Evolutionary conservation across 2,113 vertebrate genomes (phyloP).

Genomic region (Seriola rivoliana): DNA sequence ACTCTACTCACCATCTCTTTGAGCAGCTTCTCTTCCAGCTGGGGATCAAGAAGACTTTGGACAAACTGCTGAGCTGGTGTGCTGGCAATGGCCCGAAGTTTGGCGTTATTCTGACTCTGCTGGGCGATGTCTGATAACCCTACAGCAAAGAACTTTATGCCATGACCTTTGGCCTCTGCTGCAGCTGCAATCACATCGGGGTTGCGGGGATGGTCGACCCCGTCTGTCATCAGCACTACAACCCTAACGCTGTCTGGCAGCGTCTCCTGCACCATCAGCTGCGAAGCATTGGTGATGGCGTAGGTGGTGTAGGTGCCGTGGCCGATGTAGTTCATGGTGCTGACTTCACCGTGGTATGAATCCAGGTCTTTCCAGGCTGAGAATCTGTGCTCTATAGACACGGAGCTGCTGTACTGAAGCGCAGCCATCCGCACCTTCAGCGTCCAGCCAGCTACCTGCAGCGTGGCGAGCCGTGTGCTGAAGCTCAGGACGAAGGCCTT

Average conservation of each 20-base stretch:
- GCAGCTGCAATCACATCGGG: conserved; percentile 85
- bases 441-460: conserved; percentile 78
- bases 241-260: conserved; percentile 81
- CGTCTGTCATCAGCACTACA: conserved; percentile 90
- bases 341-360: conserved; percentile 85
- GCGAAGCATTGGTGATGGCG: conserved; percentile 89
- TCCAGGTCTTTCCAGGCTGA: conserved; percentile 86
- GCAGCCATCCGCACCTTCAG: conserved; percentile 85
- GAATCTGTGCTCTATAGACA: conserved; percentile 87
- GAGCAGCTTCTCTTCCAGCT: conserved; percentile 82
- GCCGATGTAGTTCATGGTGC: conserved; percentile 87
- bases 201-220: conserved; percentile 89
- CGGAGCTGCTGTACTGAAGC: conserved; percentile 92
- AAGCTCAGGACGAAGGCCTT: conserved; percentile 87
- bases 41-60: conserved; percentile 85
- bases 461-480: conserved; percentile 82
- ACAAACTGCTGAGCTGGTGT: conserved; percentile 80
- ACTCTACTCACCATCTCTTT: conserved; percentile 82
- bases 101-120: conserved; percentile 82
- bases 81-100: conserved; percentile 88
- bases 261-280: conserved; percentile 86
- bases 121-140: conserved; percentile 83
- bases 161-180: conserved; percentile 84
- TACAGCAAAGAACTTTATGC: conserved; percentile 88
- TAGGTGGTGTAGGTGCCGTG: conserved; percentile 92